Base-by-base conservation (phyloP, 30 jellyfish, hydroid and myxozoan species). In the Rhopilema esculentum region DNA sequence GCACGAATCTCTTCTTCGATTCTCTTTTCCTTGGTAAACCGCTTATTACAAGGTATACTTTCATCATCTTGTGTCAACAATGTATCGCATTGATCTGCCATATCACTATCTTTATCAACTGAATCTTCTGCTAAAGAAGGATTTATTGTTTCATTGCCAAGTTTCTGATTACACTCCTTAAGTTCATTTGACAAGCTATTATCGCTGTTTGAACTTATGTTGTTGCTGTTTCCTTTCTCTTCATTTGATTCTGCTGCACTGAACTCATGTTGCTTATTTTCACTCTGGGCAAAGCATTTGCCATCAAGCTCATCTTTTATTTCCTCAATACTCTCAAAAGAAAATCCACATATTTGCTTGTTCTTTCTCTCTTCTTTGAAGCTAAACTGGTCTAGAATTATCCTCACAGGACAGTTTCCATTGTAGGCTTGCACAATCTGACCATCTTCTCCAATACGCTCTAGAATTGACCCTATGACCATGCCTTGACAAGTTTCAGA, bases 371-470 rank as follows among this genome's bases (percentile, higher is more conserved):
- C 80, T 66, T 69, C 84, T 12, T 64, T 16, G 52, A 75, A 93
- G 75, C 88, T 89, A 50, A 88, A 93, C 72, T 89, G 97, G 51
- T 93, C 89, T 52, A 93, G 70, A 26, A 88, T 72, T 7, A 85
- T 69, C 20, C 98, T 93, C 17, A 93, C 98, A 49, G 98, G 97
- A 72, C 65, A 83, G 65, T 82, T 66, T 12, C 97, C 97, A 52
- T 75, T 94, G 66, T 75, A 89, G 25, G 87, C 81, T 53, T 93
- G 98, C 23, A 93, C 88, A 24, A 89, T 52, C 12, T 53, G 72
- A 21, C 98, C 98, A 16, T 70, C 53, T 12, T 53, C 61, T 12
- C 98, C 98, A n/a, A 93, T 71, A n/a, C 98, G 91, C 72, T 93
- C 98, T 61, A 93, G 69, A 57, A 93, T 16, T 1, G 98, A 88